Evolutionary conservation across 2,888 invertebrate species (phyloP), one percentile per base, ranked within the genome.

Genomic region (Phorcus lineatus): DNA sequence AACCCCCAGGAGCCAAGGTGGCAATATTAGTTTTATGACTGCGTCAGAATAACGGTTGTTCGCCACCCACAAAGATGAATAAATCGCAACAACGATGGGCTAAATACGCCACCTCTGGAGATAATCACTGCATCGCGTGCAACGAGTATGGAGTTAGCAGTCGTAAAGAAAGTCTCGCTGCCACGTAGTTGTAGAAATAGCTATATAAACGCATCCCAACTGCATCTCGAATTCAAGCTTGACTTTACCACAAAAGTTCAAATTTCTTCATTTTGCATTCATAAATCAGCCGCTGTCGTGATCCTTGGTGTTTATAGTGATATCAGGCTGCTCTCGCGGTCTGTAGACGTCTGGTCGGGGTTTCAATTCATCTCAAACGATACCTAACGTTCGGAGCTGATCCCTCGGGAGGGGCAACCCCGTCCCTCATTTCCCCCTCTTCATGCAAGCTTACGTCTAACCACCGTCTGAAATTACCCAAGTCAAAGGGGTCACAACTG

Each of bases 371-470:
- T 57, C 31, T 11, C 40, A 40, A 19, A 28, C 28, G 40, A 11
- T 36, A 28, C 36, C 70, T 70, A 31, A 11, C 70, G 19, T 70
- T 28, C 70, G 13, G 17, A 16, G 28, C 40, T 19, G 40, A 36
- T 70, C 70, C 70, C 62, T 9, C 13, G 62, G 62, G 62, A 62
- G 62, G 62, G 40, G 70, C n/a, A 70, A 70, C 70, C 70, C 36
- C 62, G 62, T 70, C 36, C 40, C 31, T 70, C 70, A 70, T 70
- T 36, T 31, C 31, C 28, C 40, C 70, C 40, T 36, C 70, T 70
- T 70, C 36, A 70, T 70, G 70, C 70, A 70, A 70, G 40, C 70
- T 70, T 70, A 70, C 70, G 70, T 70, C 70, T 16, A 31, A 70
- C 70, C 70, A 70, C 19, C 70, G 36, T 31, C 70, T 70, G 40